Conservation (phyloP, 2,888 invertebrate genomes). For the Galeopsomyia nigrocyanea region DNA sequence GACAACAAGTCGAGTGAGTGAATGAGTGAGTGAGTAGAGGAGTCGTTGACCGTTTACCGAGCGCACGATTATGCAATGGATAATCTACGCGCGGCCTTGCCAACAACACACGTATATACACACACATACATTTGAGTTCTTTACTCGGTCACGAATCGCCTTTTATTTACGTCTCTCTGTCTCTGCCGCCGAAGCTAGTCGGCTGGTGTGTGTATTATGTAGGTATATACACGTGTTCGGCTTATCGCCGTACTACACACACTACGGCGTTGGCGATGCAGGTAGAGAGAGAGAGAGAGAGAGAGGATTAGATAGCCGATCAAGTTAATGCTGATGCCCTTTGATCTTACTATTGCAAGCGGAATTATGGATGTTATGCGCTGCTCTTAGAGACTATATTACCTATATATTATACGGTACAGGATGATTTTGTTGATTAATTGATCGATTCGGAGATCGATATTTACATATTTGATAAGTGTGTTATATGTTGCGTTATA, state of each 20-base stretch:
- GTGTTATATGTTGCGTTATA: too few relatives aligned
- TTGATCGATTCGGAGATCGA: too few relatives aligned
- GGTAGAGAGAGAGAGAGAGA: not conserved
- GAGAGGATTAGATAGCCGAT: not conserved
- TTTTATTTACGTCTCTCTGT: not conserved
- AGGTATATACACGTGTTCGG: not conserved
- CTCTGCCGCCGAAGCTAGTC: not conserved
- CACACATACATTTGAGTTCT: too few relatives aligned
- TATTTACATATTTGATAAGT: too few relatives aligned
- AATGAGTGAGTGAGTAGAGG: too few relatives aligned
- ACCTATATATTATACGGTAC: too few relatives aligned
- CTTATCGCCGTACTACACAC: not conserved
- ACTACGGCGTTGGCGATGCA: not conserved
- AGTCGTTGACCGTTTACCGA: conserved; percentile 32
- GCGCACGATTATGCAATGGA: conserved; percentile 49
- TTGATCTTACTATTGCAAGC: too few relatives aligned
- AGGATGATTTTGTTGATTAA: too few relatives aligned
- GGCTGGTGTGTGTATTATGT: not conserved
- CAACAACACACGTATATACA: conserved; percentile 51
- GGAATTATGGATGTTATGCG: too few relatives aligned
- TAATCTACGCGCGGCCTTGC: conserved; percentile 58
- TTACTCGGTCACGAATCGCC: not conserved
- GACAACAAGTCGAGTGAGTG: too few relatives aligned
- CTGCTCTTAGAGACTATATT: too few relatives aligned
- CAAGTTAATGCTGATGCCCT: too few relatives aligned